Base-by-base conservation (phyloP, 1,140 invertebrate genomes). In the Chironomus tepperi region DNA sequence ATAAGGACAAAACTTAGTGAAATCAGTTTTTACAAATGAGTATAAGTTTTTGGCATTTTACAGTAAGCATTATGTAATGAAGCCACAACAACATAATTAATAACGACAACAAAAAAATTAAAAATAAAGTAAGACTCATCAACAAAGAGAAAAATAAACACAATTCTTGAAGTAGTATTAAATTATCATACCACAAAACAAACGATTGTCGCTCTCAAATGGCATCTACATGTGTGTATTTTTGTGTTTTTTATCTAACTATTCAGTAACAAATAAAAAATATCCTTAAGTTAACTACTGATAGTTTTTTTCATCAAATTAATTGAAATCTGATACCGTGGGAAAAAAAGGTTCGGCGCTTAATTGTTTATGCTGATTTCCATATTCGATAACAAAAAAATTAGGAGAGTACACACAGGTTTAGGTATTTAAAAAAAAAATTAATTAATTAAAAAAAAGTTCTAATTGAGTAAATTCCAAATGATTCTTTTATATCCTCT, bases 131-230 rank as follows among this genome's bases (percentile, higher is more conserved):
- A 34, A 34, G 24, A 34, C 24, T 34, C 24, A 34, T 34, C 24
- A n/a, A n/a, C 21, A 42, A 73, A 10, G 42, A 73, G 10, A 34
- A 73, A 73, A 73, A 15, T 21, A 73, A 24, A 42, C 19, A 73
- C 72, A 73, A 73, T 34, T 15, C 8, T 42, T 73, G 42, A n/a
- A 24, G 42, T 73, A 42, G 21, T 9, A 73, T 34, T 24, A 73
- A 42, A 73, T 73, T 21, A 73, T 73, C 72, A 24, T 73, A 73
- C 72, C 72, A 42, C 72, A 73, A 73, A 21, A 57, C 12, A 12
- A 57, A 57, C 12, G 47, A 12, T 57, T 57, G 47, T 57, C n/a
- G 47, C 47, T 57, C 47, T 15, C 47, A 57, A 34, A 57, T 57
- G 47, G 47, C 47, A 57, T 57, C 47, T 57, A 57, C 47, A n/a